phyloP scores from a whole-genome alignment of 2,797 vertebrate genomes.

The Rhinatrema bivittatum region DNA sequence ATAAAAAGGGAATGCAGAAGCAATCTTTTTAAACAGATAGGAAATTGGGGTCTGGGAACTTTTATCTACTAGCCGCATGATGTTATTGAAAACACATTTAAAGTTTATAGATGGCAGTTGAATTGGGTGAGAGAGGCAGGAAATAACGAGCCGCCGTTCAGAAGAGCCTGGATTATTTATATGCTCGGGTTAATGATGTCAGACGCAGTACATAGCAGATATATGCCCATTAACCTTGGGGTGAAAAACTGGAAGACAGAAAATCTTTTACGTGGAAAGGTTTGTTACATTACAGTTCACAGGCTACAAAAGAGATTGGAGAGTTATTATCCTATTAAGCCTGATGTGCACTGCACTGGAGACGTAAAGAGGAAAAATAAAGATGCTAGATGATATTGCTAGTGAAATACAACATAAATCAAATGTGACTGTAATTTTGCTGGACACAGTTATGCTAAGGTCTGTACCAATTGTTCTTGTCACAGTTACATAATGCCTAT shows the following conservation, averaged over 20 bases:
- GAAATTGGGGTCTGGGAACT: too few species aligned
- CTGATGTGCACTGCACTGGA: too few species aligned
- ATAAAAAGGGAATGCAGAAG: too few species aligned
- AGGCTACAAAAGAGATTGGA: conserved; percentile 13
- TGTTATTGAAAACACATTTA: conserved; percentile 32
- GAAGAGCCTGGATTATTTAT: conserved; percentile 14
- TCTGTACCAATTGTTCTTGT: conserved; percentile 4
- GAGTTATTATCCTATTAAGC: too few species aligned
- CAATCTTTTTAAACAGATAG: too few species aligned
- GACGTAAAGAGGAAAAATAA: too few species aligned
- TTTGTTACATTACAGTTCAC: background rate
- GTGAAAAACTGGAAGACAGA: conserved; percentile 1
- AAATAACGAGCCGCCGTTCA: conserved; percentile 10
- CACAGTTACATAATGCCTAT: conserved; percentile 8
- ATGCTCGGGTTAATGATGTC: background rate
- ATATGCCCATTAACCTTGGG: background rate
- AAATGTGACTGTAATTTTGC: conserved; percentile 7
- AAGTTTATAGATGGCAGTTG: conserved; percentile 17
- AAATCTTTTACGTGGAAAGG: background rate
- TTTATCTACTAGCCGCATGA: conserved; percentile 30
- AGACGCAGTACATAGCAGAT: background rate
- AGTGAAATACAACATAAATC: conserved; percentile 15
- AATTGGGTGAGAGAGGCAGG: conserved; percentile 21
- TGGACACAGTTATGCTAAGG: background rate
- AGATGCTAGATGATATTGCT: conserved; percentile 10